A percentile compares a stretch with the other conserved stretches of the same genome.
phyloP scores from a whole-genome alignment of 2,113 vertebrate species.

The Ictalurus punctatus region DNA sequence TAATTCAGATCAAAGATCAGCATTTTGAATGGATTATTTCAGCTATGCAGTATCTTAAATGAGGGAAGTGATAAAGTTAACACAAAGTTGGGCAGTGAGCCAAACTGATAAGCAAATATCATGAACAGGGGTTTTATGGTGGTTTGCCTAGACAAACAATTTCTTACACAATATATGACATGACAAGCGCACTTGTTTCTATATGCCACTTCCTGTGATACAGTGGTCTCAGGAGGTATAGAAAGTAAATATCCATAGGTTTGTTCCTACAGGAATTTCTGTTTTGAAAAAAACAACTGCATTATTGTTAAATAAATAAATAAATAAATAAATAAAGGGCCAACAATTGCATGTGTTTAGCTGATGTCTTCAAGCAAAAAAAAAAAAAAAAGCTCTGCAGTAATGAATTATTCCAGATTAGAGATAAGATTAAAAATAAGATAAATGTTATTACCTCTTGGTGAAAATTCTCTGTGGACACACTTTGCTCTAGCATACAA shows the following conservation, averaged over 20 bases:
- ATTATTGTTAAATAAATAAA: neutral
- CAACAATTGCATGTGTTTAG: neutral
- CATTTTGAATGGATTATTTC: neutral
- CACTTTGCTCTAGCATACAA: neutral
- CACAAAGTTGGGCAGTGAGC: slow-evolving; percentile 20
- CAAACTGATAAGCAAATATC: slow-evolving; percentile 30
- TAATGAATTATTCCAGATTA: neutral
- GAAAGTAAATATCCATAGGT: neutral
- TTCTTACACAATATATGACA: neutral
- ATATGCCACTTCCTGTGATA: neutral
- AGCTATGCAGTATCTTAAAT: neutral
- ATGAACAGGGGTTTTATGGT: neutral
- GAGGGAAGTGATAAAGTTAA: slow-evolving; percentile 14
- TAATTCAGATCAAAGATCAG: slow-evolving; percentile 42
- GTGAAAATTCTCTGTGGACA: slow-evolving; percentile 2
- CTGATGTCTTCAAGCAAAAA: neutral
- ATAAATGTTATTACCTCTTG: neutral
- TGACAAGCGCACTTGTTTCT: neutral
- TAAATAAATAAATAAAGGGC: too few species aligned
- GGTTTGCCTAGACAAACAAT: neutral
- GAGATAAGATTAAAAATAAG: neutral
- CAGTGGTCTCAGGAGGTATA: neutral
- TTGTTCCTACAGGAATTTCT: too few species aligned
- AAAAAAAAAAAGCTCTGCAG: neutral
- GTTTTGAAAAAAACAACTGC: neutral